Base-by-base conservation (phyloP, 2,113 vertebrate genomes). In the Pseudolaguvia tuberculata region DNA sequence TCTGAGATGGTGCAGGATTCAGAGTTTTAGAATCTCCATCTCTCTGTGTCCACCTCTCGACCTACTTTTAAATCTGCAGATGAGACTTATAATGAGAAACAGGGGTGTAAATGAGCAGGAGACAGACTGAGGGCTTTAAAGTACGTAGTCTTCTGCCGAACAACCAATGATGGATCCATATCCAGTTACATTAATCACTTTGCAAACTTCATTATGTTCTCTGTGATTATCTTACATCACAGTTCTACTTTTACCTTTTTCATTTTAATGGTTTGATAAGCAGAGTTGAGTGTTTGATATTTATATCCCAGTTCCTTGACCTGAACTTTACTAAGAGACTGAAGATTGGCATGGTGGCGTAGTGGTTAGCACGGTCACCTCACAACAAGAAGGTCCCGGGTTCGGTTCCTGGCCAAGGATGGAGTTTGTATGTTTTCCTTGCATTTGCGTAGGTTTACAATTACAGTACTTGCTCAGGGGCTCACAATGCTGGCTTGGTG, bases 1-100 rank as follows among this genome's bases (percentile, higher is more conserved):
- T 84, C 83, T 79, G 69, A 85, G 87, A 86, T 83, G 70, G 80
- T 78, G 83, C 85, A 82, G 81, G 81, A 78, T 83, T 79, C 82
- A 78, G 83, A 82, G 86, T 74, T 39, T 74, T 79, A 73, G 82
- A 84, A 72, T 17, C 71, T 39, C 29, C n/a, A 3, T 9, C 55
- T 47, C 58, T 0, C 5, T 12, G 2, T 2, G 5, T 57, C 53
- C 13, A 29, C 25, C 39, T 47, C 56, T 58, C 18, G 14, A 15
- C 53, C 20, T 57, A 47, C 66, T 66, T 74, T 65, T 53, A 74
- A 78, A 25, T 57, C 72, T 20, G 55, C 42, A 52, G 73, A 77
- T 77, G 65, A 15, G 69, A 51, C 58, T 72, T 69, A 50, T 80
- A 56, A 77, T 45, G 56, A 72, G 27, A 77, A 73, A 31, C 75